Conservation (phyloP, 2,888 invertebrate species). For the Leistus spinibarbis region DNA sequence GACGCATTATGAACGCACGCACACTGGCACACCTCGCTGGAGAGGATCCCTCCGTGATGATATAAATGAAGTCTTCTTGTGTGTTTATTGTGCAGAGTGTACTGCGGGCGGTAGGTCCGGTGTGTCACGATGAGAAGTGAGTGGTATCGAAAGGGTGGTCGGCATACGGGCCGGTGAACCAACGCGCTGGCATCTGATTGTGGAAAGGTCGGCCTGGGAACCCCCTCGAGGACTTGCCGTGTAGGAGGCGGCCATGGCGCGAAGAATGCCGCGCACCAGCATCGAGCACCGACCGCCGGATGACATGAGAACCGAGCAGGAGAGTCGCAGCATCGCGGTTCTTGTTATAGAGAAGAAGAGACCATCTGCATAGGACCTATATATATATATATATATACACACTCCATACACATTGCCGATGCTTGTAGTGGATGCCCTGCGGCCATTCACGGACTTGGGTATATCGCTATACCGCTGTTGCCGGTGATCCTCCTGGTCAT, state of each 20-base stretch:
- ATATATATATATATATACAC: background rate
- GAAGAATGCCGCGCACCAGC: conserved; percentile 19
- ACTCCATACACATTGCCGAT: background rate
- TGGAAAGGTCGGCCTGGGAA: conserved; percentile 53
- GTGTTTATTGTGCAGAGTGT: conserved; percentile 9
- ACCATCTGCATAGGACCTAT: conserved; percentile 1
- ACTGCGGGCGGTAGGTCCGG: conserved; percentile 22
- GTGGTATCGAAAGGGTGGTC: conserved; percentile 12
- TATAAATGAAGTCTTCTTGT: conserved; percentile 14
- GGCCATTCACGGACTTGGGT: conserved; percentile 4
- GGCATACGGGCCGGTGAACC: conserved; percentile 8
- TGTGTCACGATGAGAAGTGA: conserved; percentile 12
- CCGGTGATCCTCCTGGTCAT: background rate
- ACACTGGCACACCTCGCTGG: background rate
- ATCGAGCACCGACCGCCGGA: background rate
- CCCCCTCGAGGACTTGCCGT: conserved; percentile 48
- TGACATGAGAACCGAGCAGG: conserved; percentile 12
- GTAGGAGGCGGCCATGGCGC: conserved; percentile 49
- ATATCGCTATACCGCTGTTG: background rate
- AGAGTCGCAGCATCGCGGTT: background rate
- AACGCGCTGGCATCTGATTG: conserved; percentile 16
- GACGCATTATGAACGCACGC: background rate
- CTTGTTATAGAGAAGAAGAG: background rate
- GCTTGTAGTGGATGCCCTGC: background rate
- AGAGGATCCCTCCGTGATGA: background rate